These are phyloP conservation scores for Panulirus ornatus DNA, from an alignment of 1,140 invertebrate species.

Conservation along the genomic window DNA sequence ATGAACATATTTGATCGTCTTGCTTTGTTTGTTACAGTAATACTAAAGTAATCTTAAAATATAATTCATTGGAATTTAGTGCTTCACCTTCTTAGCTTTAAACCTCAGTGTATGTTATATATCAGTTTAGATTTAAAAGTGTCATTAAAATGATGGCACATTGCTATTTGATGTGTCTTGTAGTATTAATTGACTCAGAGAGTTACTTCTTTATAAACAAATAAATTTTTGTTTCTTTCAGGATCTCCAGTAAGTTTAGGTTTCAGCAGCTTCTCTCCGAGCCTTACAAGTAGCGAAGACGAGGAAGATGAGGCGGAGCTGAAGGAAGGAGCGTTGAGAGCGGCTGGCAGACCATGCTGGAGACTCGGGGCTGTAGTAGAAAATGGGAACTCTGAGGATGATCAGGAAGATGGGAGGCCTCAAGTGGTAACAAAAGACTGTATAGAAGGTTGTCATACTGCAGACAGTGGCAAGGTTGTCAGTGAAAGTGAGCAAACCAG, in stretches of 20 bases:
- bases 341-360: slow-evolving; percentile 20
- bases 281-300: slow-evolving; percentile 71
- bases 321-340: slow-evolving; percentile 33
- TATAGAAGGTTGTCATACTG: neutral
- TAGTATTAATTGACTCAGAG: neutral
- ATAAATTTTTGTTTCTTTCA: neutral
- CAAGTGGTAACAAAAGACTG: neutral
- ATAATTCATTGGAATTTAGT: no score
- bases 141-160: no score
- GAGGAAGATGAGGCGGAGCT: slow-evolving; percentile 61
- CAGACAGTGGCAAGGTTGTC: neutral
- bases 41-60: no score
- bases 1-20: no score
- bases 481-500: slow-evolving; percentile 20
- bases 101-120: no score
- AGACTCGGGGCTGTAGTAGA: slow-evolving; percentile 50
- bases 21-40: no score
- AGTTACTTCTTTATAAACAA: neutral
- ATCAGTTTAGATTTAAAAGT: no score
- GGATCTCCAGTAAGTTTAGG: slow-evolving; percentile 63
- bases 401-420: slow-evolving; percentile 25
- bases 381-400: slow-evolving; percentile 54
- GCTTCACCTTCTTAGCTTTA: no score
- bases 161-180: no score
- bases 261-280: slow-evolving; percentile 69